phyloP scores from a whole-genome alignment of 1,140 invertebrate species.

The Melanaphis sacchari region DNA sequence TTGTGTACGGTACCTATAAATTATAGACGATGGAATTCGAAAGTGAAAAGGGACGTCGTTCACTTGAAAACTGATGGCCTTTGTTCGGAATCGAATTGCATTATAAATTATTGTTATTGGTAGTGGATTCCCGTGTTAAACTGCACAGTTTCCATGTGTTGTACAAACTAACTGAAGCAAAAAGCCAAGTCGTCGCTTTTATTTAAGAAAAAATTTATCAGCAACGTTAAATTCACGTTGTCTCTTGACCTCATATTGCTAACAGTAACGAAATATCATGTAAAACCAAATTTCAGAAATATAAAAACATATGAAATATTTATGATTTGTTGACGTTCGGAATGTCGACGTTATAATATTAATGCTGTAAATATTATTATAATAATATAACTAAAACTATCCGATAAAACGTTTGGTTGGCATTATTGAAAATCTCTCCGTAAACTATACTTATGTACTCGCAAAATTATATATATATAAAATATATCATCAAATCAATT shows the following conservation, averaged over 20 bases:
- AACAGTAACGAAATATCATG: background rate
- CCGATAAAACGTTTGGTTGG: background rate
- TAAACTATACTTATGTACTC: background rate
- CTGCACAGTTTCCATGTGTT: background rate
- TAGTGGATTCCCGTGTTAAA: background rate
- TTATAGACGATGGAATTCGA: background rate
- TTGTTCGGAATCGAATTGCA: background rate
- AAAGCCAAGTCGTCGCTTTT: background rate
- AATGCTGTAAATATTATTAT: background rate
- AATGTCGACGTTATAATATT: background rate
- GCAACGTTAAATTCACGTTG: background rate
- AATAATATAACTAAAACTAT: background rate
- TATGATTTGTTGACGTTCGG: background rate
- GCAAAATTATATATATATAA: background rate
- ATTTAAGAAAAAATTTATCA: background rate
- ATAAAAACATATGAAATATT: background rate
- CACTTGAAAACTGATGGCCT: background rate
- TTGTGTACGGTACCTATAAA: background rate
- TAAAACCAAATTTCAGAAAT: background rate
- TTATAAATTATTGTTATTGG: background rate
- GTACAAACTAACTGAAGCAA: background rate
- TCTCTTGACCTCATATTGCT: background rate
- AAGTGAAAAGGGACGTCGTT: background rate
- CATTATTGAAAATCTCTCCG: background rate
- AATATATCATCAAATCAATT: background rate